phyloP scores from a whole-genome alignment of 2,888 invertebrate species.

The Lycia hirtaria region DNA sequence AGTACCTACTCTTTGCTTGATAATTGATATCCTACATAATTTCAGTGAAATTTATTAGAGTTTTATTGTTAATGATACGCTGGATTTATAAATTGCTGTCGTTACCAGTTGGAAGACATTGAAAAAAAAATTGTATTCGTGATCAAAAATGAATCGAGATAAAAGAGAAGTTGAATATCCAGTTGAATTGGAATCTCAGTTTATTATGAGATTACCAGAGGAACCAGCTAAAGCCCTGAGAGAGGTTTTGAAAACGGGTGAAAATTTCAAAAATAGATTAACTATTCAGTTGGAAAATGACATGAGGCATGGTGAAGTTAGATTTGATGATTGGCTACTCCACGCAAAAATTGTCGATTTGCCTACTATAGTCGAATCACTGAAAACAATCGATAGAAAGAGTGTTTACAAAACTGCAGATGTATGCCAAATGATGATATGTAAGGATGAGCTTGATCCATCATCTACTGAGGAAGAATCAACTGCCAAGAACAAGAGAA shows the following conservation, averaged over 20 bases:
- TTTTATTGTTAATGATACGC: too few relatives aligned
- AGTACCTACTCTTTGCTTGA: too few relatives aligned
- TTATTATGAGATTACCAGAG: conserved; percentile 92
- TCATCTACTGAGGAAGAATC: conserved; percentile 91
- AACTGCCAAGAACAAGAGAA: conserved; percentile 92
- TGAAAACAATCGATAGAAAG: conserved; percentile 98
- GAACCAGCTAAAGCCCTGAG: conserved; percentile 90
- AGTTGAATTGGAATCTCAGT: conserved; percentile 93
- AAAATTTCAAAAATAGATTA: conserved; percentile 93
- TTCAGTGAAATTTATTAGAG: too few relatives aligned
- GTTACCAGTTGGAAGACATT: too few relatives aligned
- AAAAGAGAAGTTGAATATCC: conserved; percentile 78
- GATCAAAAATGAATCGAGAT: conserved; percentile 64
- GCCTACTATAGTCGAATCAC: conserved; percentile 95
- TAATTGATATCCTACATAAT: too few relatives aligned
- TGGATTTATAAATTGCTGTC: too few relatives aligned
- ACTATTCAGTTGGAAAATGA: conserved; percentile 95
- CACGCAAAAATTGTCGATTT: conserved; percentile 96
- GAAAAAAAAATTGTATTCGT: too few relatives aligned
- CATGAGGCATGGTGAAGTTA: conserved; percentile 94
- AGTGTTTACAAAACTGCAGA: conserved; percentile 99
- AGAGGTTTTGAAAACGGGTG: conserved; percentile 92
- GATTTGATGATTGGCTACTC: conserved; percentile 94
- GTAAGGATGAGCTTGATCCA: conserved; percentile 94
- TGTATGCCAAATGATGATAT: conserved; percentile 96